Evolutionary conservation across 1,140 invertebrate genomes (phyloP).

Genomic region (Oreohelix idahoensis): DNA sequence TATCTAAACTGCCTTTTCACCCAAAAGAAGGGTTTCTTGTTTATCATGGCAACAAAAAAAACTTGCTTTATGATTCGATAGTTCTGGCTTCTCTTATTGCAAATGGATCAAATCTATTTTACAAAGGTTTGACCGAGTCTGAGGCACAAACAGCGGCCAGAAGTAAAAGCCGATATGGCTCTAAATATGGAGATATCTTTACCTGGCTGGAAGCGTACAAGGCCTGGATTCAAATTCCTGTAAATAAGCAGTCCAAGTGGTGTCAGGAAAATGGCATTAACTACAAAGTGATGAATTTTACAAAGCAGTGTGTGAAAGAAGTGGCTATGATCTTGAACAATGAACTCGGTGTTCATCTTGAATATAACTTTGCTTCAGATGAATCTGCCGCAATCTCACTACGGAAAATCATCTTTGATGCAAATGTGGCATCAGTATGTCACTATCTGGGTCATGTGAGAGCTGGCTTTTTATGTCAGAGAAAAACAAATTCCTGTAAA

Average conservation of each 20-base stretch:
- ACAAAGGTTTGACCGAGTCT: slow-evolving; percentile 68
- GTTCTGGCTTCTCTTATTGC: slow-evolving; percentile 56
- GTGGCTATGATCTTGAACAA: slow-evolving; percentile 52
- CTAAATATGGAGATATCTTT: slow-evolving; percentile 90
- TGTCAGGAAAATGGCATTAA: slow-evolving; percentile 63
- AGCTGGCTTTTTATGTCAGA: slow-evolving; percentile 55
- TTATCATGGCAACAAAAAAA: slow-evolving; percentile 49
- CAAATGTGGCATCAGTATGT: slow-evolving; percentile 48
- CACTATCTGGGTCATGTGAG: slow-evolving; percentile 57
- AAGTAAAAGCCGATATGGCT: slow-evolving; percentile 81
- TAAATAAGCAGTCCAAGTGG: slow-evolving; percentile 55
- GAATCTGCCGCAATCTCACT: slow-evolving; percentile 38
- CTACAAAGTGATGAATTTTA: slow-evolving; percentile 56
- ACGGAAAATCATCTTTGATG: slow-evolving; percentile 52
- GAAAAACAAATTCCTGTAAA: slow-evolving; percentile 57
- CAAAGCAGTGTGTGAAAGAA: slow-evolving; percentile 57
- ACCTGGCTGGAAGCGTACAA: slow-evolving; percentile 92
- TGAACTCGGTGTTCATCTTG: slow-evolving; percentile 48
- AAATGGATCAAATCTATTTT: slow-evolving; percentile 54
- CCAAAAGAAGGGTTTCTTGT: slow-evolving; percentile 57
- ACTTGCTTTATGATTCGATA: slow-evolving; percentile 78
- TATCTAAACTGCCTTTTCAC: slow-evolving; percentile 65
- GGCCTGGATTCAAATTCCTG: slow-evolving; percentile 48
- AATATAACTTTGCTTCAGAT: slow-evolving; percentile 46
- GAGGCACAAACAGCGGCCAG: slow-evolving; percentile 79